phyloP scores from a whole-genome alignment of 2,113 vertebrate species.

The Cavia aperea region DNA sequence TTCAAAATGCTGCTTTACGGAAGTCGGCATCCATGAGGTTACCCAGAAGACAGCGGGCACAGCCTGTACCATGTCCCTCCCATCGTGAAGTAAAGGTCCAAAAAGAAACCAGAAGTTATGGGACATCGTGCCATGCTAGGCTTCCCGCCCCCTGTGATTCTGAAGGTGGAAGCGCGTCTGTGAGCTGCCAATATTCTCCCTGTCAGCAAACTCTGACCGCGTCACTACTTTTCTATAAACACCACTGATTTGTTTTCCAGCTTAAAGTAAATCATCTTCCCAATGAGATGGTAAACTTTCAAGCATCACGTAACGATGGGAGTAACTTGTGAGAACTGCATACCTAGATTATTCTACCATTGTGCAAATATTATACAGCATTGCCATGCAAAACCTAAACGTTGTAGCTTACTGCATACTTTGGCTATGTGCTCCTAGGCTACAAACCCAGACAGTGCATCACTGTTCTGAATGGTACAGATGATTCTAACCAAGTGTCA shows the following conservation, averaged over 20 bases:
- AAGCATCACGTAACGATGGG: neutral
- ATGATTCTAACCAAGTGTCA: neutral
- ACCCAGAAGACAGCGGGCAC: neutral
- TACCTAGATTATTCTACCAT: neutral
- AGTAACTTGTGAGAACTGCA: no score
- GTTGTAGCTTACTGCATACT: neutral
- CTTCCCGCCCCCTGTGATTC: no score
- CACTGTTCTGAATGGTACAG: neutral
- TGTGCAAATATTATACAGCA: neutral
- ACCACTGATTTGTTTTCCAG: neutral
- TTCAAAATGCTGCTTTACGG: neutral
- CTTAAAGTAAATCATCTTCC: neutral
- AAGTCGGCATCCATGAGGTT: neutral
- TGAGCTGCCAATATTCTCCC: neutral
- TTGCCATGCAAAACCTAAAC: neutral
- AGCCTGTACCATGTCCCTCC: neutral
- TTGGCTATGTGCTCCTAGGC: neutral
- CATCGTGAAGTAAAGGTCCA: neutral
- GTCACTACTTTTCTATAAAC: neutral
- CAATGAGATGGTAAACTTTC: neutral
- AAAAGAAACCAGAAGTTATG: neutral
- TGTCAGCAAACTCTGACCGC: neutral
- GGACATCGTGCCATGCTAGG: accelerated
- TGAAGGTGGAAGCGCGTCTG: neutral
- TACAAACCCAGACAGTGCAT: neutral